Percentiles rank a stretch among this genome's conserved stretches.
Evolutionary conservation across 2,797 vertebrate genomes (phyloP).

Genomic region (Limosa lapponica): DNA sequence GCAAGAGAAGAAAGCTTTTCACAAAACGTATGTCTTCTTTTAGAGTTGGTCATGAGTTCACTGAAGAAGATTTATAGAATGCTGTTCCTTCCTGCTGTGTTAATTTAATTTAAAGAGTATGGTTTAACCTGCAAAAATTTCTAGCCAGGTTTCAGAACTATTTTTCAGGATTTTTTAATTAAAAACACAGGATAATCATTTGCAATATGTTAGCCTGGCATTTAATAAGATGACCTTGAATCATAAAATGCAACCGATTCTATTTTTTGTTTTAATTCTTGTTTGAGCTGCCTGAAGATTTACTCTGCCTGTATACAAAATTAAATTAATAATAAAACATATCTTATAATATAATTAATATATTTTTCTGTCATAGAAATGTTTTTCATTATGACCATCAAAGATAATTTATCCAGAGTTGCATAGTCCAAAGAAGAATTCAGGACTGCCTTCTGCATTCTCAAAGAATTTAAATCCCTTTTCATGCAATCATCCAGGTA

Average conservation of each 20-base stretch:
- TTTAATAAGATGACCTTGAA: neutral
- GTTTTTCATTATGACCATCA: neutral
- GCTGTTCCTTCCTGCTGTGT: neutral
- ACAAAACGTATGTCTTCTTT: neutral
- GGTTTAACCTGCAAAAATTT: neutral
- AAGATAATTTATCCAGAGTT: neutral
- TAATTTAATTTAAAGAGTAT: neutral
- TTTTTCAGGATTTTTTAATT: neutral
- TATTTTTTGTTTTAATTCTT: neutral
- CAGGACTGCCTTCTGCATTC: neutral
- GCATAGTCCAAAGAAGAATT: neutral
- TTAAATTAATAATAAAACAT: neutral
- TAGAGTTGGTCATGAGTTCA: neutral
- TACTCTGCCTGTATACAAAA: neutral
- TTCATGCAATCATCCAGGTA: neutral
- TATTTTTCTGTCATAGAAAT: neutral
- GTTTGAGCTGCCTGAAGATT: neutral
- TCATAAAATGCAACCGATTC: neutral
- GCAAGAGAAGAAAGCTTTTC: neutral
- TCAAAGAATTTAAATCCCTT: neutral
- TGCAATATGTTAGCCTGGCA: neutral
- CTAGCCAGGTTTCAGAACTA: neutral
- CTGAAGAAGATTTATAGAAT: neutral
- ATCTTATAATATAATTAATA: neutral
- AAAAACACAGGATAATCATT: neutral